Base-by-base conservation (phyloP, 2,888 invertebrate species). In the Carabus problematicus region DNA sequence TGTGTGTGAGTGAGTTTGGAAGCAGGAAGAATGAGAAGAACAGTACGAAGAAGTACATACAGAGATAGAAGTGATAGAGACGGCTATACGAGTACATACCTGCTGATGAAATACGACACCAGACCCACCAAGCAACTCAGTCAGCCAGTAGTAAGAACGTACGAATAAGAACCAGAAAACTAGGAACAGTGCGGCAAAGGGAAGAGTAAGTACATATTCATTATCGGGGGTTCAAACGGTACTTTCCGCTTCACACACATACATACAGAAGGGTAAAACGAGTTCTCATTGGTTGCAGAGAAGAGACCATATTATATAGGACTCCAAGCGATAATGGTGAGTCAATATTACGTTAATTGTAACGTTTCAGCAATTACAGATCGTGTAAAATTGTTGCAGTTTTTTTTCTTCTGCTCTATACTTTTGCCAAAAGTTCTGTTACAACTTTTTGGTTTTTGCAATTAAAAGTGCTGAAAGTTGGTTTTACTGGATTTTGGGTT, bases 81-180 rank as follows among this genome's bases (percentile, higher is more conserved):
- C 2, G 45, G 7, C 11, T 49, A 52, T 52, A 40, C 62, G 29
- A n/a, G n/a, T 42, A 42, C 16, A 49, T 62, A 64, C 64, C 64
- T 64, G 64, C 64, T 55, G 64, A 64, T 64, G 64, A 64, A 64
- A 64, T 64, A 64, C 64, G 64, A 56, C 45, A 64, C 55, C 55
- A 29, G 29, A 29, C 29, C 2, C 29, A n/a, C n/a, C n/a, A n/a
- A n/a, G n/a, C 29, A 29, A 29, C 29, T 29, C 29, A 29, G 45
- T 6, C 14, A 56, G 39, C 9, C 19, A 45, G 16, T 11, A 59
- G 59, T 56, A 64, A 56, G 9, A 43, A 39, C 18, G 52, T 14
- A 8, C 43, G 29, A 47, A 45, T 47, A 66, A 66, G 59, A 59
- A 59, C 45, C 45, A 56, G 64, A 64, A 63, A 64, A 64, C 64